Percentiles rank a stretch among this genome's conserved stretches.
Evolutionary conservation across 2,113 vertebrate genomes (phyloP).

Genomic region (Cinclus cinclus): DNA sequence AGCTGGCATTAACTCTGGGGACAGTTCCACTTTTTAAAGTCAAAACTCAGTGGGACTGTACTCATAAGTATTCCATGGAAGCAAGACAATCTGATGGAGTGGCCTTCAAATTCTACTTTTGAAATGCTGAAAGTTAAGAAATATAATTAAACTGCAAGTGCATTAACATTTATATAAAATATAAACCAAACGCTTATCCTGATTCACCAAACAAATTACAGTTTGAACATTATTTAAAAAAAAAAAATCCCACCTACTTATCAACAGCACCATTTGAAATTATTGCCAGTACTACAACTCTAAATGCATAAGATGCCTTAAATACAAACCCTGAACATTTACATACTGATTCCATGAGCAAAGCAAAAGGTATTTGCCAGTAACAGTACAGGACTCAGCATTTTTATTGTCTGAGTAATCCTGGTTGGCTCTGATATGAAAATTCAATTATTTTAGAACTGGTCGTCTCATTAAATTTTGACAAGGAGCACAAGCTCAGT

Average conservation of each 20-base stretch:
- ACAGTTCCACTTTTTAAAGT: constrained; percentile 52
- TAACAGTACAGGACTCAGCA: constrained; percentile 99
- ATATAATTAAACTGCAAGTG: constrained; percentile 91
- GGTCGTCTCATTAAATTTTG: constrained; percentile 98
- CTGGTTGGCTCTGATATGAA: constrained; percentile 99
- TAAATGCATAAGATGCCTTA: constrained; percentile 98
- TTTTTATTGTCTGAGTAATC: constrained; percentile 99
- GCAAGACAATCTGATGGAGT: constrained; percentile 74
- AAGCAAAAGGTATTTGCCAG: constrained; percentile 99
- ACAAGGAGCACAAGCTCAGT: constrained; percentile 91
- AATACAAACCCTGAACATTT: constrained; percentile 98
- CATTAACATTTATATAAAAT: constrained; percentile 94
- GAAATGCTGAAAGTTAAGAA: constrained; percentile 88
- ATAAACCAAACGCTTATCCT: constrained; percentile 98
- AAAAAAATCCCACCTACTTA: constrained; percentile 83
- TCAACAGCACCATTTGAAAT: constrained; percentile 96
- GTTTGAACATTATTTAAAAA: constrained; percentile 86
- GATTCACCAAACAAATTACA: constrained; percentile 99
- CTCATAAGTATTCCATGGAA: constrained; percentile 53
- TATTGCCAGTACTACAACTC: constrained; percentile 95
- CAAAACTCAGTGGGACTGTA: neutral
- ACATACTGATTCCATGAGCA: constrained; percentile 99
- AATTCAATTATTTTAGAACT: constrained; percentile 99
- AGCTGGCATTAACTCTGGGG: constrained; percentile 42
- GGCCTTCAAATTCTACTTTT: constrained; percentile 70